Conservation (phyloP, 2,797 vertebrate genomes). For the Podargus strigoides region DNA sequence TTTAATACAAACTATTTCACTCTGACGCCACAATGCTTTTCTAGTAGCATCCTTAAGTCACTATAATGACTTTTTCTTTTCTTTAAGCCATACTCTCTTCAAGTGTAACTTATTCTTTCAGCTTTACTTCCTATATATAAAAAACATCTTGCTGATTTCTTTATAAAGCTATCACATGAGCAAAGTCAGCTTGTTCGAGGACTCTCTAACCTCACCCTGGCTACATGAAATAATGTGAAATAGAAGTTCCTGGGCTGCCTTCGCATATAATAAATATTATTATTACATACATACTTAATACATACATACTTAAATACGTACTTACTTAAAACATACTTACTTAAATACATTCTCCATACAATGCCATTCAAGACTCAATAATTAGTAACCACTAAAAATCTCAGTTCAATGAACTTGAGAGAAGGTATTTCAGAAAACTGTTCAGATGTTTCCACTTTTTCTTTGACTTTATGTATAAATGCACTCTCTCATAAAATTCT, state of each 20-base stretch:
- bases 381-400: background rate
- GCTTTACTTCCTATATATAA: background rate
- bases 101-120: background rate
- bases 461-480: background rate
- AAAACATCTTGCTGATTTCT: background rate
- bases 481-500: background rate
- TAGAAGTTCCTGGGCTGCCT: background rate
- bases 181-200: background rate
- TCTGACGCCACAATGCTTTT: background rate
- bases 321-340: no score
- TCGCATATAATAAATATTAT: no score
- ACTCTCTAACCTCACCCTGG: background rate
- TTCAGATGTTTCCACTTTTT: background rate
- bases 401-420: background rate
- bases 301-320: no score
- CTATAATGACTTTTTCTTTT: background rate
- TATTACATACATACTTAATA: no score
- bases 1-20: background rate
- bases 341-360: no score
- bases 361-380: background rate
- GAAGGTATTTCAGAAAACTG: background rate
- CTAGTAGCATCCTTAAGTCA: background rate
- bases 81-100: background rate
- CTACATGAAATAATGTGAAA: background rate
- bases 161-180: background rate